Evolutionary conservation across 2,888 invertebrate species (phyloP).

Genomic region (Atethmia centrago): DNA sequence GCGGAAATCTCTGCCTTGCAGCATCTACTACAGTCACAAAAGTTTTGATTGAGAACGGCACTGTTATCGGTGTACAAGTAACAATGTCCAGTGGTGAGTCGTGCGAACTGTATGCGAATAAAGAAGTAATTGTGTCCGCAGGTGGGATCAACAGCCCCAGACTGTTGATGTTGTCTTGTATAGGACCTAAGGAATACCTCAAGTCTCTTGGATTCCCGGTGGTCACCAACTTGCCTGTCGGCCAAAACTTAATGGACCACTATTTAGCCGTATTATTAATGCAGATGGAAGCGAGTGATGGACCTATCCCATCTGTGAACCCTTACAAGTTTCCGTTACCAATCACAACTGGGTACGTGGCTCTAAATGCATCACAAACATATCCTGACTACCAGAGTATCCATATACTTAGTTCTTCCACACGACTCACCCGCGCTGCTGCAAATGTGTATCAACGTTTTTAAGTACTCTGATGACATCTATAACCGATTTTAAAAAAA

Average conservation of each 20-base stretch:
- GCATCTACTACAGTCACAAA: constrained; percentile 66
- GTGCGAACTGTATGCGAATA: constrained; percentile 60
- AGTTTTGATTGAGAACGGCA: constrained; percentile 68
- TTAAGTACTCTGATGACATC: constrained; percentile 63
- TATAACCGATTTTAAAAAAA: constrained; percentile 62
- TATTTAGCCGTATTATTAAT: neutral
- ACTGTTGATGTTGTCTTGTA: constrained; percentile 63
- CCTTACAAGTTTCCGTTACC: constrained; percentile 55
- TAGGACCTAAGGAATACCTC: constrained; percentile 61
- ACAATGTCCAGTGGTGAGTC: constrained; percentile 41
- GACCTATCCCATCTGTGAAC: neutral
- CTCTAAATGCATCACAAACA: constrained; percentile 51
- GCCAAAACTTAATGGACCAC: constrained; percentile 57
- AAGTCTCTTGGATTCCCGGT: constrained; percentile 62
- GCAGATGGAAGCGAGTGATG: constrained; percentile 7
- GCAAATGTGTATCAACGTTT: constrained; percentile 57
- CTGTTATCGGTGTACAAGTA: constrained; percentile 68
- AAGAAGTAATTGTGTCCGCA: constrained; percentile 71
- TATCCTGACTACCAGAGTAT: constrained; percentile 66
- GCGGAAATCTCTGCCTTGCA: constrained; percentile 67
- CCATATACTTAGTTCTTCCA: constrained; percentile 56
- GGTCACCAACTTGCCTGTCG: constrained; percentile 38
- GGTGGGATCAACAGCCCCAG: constrained; percentile 72
- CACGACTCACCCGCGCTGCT: constrained; percentile 33
- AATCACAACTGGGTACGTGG: constrained; percentile 48